Evolutionary conservation across 1,140 invertebrate genomes (phyloP), one percentile per base, ranked within the genome.

Genomic region (Agrypnia vestita): DNA sequence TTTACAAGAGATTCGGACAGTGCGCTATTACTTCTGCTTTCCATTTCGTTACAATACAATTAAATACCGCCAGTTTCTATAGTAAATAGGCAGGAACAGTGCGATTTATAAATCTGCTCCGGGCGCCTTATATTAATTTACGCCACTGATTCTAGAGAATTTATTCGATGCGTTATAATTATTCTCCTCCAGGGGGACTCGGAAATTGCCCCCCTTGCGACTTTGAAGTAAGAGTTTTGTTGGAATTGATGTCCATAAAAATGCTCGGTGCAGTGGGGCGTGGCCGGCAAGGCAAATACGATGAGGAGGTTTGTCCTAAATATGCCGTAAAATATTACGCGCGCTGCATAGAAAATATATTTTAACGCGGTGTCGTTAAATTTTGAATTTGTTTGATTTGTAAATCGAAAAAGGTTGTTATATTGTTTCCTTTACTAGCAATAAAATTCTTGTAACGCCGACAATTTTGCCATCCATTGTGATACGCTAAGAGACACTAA

Each of bases 211-310:
- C 25, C n/a, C 25, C 25, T 35, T 6, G 49, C 46, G 67, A 53
- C 67, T 71, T 71, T 51, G 62, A 82, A 76, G n/a, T n/a, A n/a
- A n/a, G 77, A 82, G 72, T 82, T 79, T 78, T 77, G 79, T 76
- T 82, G 59, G 67, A 77, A 76, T 76, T 79, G 71, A 78, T 64
- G 78, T 67, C 77, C 67, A 61, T 80, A 82, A 82, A 82, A 76
- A 21, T 51, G 80, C 35, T 47, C 44, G 44, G 17, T 25, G 59
- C 47, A 51, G 13, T 49, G 17, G 67, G 67, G 67, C 67, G 67
- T 71, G 44, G 44, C 46, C 15, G 44, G 47, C 9, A 51, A 53
- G 9, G 59, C 19, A 62, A 80, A 72, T 73, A 59, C 79, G 62
- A 55, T 75, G 64, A 55, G 79, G 71, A 25, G 51, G 46, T 25